These are phyloP conservation scores for Amphiura filiformis DNA, from an alignment of 35 echinoderm and acorn worm genomes.

Conservation along the genomic window DNA sequence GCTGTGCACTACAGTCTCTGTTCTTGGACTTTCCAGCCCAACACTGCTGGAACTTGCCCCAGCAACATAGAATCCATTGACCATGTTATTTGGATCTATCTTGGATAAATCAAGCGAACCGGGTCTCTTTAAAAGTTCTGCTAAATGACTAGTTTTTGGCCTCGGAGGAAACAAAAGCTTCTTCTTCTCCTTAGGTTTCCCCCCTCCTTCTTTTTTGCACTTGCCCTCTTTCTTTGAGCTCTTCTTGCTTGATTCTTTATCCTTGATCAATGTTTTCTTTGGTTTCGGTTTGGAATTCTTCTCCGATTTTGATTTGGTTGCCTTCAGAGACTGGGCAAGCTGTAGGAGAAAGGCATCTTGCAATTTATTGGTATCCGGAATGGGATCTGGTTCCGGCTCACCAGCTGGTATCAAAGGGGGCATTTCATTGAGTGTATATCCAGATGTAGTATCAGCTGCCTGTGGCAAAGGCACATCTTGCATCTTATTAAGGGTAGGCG, in stretches of 20 bases:
- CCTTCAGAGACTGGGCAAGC: not conserved
- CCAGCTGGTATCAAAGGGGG: not conserved
- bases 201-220: slow-evolving; percentile 60
- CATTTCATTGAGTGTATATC: not conserved
- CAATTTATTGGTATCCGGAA: not conserved
- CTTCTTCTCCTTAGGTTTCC: slow-evolving; percentile 26
- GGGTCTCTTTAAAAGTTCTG: slow-evolving; percentile 46
- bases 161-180: not conserved
- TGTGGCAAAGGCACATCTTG: not conserved
- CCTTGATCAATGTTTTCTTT: slow-evolving; percentile 63
- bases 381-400: not conserved
- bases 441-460: not conserved
- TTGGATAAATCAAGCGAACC: slow-evolving; percentile 26
- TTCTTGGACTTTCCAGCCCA: not conserved
- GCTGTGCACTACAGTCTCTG: not conserved
- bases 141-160: slow-evolving; percentile 42
- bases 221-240: slow-evolving; percentile 61
- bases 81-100: slow-evolving; percentile 16
- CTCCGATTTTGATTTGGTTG: not conserved
- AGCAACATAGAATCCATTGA: slow-evolving; percentile 38
- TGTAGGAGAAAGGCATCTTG: not conserved
- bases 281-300: slow-evolving; percentile 49
- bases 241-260: slow-evolving; percentile 52
- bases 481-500: not conserved
- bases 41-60: not conserved